Evolutionary conservation across 2,888 invertebrate species (phyloP), one percentile per base, ranked within the genome.

Genomic region (Melinaea menophilus): DNA sequence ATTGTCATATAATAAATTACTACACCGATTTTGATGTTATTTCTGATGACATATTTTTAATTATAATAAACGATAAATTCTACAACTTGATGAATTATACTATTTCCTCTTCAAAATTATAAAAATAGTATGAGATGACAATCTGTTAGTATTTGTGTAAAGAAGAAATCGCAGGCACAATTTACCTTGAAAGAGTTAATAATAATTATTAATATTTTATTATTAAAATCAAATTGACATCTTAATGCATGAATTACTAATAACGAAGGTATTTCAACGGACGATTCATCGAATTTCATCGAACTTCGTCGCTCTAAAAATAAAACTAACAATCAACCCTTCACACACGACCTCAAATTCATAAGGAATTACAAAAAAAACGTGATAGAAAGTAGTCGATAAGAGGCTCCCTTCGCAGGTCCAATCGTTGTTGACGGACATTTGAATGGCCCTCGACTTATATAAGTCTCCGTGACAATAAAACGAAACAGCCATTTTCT

Each of bases 391-490:
- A 46, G 56, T 54, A 57, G 55, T 31, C 58, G n/a, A 58, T 58
- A 62, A 62, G 62, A 55, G 46, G 55, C 31, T 55, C 62, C 58
- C 55, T 62, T 46, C 58, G 55, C 47, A 62, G 58, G 58, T 62
- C 62, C 55, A 62, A 58, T 55, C 58, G 35, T 62, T 55, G 47
- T 58, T 55, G 47, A 62, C 58, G 62, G 37, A 58, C 62, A 58
- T 58, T 58, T 55, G 13, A 31, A 51, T n/a, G 48, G 31, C n/a
- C 51, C 51, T 56, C 37, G 33, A 56, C 13, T 56, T 56, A 31
- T 9, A 31, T 31, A 46, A 11, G 51, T 5, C 22, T 5, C 51
- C 31, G 31, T 51, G 51, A 51, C 51, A 51, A 51, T 51, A 51
- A 51, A 51, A 51, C 22, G 51, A 56, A 56, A 56, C 56, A 37